Conservation (phyloP, 2,888 invertebrate genomes). For the Norana najaformis region DNA sequence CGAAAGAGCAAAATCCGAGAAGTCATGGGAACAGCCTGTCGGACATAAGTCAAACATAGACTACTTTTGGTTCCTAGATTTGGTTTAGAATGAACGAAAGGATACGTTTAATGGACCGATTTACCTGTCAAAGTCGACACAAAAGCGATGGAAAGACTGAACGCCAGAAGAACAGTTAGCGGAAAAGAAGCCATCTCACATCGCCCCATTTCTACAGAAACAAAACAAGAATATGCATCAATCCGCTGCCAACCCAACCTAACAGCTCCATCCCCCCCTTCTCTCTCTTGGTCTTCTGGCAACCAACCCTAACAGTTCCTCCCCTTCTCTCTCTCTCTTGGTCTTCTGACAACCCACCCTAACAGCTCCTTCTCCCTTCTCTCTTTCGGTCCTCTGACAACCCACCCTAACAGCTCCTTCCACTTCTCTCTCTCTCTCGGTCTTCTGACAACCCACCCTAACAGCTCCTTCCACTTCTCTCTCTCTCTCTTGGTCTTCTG, state of each 20-base stretch:
- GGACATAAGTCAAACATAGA: neutral
- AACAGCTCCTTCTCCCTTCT: too few species aligned
- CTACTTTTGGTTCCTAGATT: neutral
- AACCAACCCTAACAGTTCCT: too few species aligned
- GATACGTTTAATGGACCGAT: neutral
- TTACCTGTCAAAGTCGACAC: neutral
- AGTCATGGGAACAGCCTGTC: neutral
- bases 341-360: too few species aligned
- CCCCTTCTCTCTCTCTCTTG: too few species aligned
- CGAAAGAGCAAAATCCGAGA: neutral
- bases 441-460: too few species aligned
- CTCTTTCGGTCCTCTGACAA: too few species aligned
- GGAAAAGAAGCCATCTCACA: neutral
- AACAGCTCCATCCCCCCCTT: neutral
- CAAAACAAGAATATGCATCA: neutral
- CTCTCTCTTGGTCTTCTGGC: too few species aligned
- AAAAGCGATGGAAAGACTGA: neutral
- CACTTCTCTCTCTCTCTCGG: too few species aligned
- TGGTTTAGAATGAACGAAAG: neutral
- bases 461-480: too few species aligned
- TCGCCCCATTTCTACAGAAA: neutral
- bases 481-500: too few species aligned
- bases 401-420: too few species aligned
- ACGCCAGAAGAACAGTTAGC: neutral
- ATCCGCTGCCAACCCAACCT: too few species aligned